Evolutionary conservation across 2,113 vertebrate genomes (phyloP), one percentile per base, ranked within the genome.

Genomic region (Leptocoma aspasia): DNA sequence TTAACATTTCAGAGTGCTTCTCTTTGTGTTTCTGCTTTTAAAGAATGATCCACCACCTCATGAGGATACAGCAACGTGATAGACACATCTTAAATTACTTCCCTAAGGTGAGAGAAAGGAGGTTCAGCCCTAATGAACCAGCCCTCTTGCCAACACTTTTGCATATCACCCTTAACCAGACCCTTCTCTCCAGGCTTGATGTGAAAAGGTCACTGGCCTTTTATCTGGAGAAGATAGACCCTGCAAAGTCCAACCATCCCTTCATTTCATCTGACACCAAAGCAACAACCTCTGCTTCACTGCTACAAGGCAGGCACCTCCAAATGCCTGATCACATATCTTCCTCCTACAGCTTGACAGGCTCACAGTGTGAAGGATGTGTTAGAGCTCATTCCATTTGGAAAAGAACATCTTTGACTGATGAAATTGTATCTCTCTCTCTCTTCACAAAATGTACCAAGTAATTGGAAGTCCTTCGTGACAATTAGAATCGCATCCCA

Each of bases 171-270:
- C 50, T 80, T 61, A 80, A 53, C 42, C 63, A 94, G 82, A 81
- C 39, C 70, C 57, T 90, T 77, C 82, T 94, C n/a, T 84, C 42
- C 54, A 47, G 54, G 82, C 85, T 92, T 27, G 66, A 92, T 85
- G 90, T 66, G 84, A 93, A 93, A 94, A 95, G 89, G 91, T 97
- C 95, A 69, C 39, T 21, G 79, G 84, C 75, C 71, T 82, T 90
- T 95, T 91, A 95, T 94, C 93, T 85, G 27, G 45, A 88, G 78
- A 42, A 93, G 94, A 95, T 59, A 94, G 94, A 47, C 84, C 64
- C 75, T 72, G 63, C 12, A 1, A 92, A 85, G 83, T 39, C 81
- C 86, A 60, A n/a, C 77, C 69, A 39, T n/a, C 91, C 52, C 69
- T 24, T 79, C 13, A 0, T 85, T 92, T 92, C 91, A 86, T 80